These are phyloP conservation scores for Calidris pygmaea DNA, from an alignment of 2,113 vertebrate genomes.

Conservation along the genomic window DNA sequence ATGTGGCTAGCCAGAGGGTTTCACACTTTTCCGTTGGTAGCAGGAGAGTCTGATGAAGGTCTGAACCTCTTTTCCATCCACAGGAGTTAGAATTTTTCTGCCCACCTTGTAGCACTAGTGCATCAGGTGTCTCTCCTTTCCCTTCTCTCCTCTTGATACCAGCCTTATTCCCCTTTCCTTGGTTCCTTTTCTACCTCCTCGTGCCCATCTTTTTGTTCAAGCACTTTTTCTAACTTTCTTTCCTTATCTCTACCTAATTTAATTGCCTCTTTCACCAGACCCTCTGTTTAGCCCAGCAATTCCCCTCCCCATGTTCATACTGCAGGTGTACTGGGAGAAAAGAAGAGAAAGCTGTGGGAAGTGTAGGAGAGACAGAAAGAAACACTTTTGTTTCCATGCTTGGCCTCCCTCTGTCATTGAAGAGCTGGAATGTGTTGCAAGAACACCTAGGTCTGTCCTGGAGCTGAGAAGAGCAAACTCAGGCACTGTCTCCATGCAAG, in stretches of 20 bases:
- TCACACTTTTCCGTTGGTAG: not conserved
- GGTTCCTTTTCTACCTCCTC: not conserved
- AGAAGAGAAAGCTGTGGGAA: not conserved
- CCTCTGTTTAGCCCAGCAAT: not conserved
- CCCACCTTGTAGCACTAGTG: not conserved
- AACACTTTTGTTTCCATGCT: not conserved
- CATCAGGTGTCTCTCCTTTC: not conserved
- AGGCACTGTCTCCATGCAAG: not conserved
- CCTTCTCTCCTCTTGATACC: not conserved
- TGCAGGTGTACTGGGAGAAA: not conserved
- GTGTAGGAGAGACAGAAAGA: not conserved
- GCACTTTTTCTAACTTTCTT: not conserved
- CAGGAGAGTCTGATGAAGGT: not conserved
- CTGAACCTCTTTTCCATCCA: not conserved
- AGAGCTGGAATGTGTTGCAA: not conserved
- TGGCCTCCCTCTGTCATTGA: rapidly evolving
- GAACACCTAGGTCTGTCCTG: not conserved
- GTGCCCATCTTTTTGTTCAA: not conserved
- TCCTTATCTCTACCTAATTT: not conserved
- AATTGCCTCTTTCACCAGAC: not conserved
- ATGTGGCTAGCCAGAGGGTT: not conserved
- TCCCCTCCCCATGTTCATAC: not conserved
- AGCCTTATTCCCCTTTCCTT: not conserved
- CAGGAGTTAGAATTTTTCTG: not conserved
- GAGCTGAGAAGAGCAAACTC: not conserved